Percentiles rank a stretch among this genome's conserved stretches.
These are phyloP conservation scores for Lasioglossum lativentre DNA, from an alignment of 2,888 invertebrate species.

Conservation along the genomic window DNA sequence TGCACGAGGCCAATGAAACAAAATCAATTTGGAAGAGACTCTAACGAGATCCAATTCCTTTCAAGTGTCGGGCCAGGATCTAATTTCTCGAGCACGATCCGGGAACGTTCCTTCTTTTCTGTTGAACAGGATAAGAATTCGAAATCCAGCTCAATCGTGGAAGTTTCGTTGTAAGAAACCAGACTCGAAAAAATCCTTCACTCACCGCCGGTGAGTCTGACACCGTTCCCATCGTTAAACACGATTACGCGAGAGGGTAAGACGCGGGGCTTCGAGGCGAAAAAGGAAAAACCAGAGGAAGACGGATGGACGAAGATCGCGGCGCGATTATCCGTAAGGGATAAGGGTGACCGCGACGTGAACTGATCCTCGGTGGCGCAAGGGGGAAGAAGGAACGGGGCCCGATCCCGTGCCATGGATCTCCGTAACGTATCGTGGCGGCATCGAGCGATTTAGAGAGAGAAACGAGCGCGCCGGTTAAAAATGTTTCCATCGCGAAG, in stretches of 20 bases:
- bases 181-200: neutral
- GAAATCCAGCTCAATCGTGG: neutral
- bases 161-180: neutral
- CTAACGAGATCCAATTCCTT: neutral
- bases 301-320: conserved; percentile 58
- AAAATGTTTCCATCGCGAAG: conserved; percentile 74
- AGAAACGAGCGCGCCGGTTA: conserved; percentile 72
- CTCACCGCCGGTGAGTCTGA: neutral
- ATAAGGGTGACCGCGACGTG: conserved; percentile 62
- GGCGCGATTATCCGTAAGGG: conserved; percentile 65
- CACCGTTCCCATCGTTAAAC: neutral
- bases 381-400: conserved; percentile 47
- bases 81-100: neutral
- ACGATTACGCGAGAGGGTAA: conserved; percentile 13
- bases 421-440: conserved; percentile 71
- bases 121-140: neutral
- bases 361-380: conserved; percentile 50
- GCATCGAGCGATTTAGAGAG: conserved; percentile 74
- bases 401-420: conserved; percentile 51
- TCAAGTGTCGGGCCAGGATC: neutral
- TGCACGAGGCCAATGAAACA: neutral
- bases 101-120: neutral
- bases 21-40: neutral
- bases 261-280: no score
- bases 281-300: conserved; percentile 28